Evolutionary conservation across 2,113 vertebrate species (phyloP).

Genomic region (Anser cygnoides): DNA sequence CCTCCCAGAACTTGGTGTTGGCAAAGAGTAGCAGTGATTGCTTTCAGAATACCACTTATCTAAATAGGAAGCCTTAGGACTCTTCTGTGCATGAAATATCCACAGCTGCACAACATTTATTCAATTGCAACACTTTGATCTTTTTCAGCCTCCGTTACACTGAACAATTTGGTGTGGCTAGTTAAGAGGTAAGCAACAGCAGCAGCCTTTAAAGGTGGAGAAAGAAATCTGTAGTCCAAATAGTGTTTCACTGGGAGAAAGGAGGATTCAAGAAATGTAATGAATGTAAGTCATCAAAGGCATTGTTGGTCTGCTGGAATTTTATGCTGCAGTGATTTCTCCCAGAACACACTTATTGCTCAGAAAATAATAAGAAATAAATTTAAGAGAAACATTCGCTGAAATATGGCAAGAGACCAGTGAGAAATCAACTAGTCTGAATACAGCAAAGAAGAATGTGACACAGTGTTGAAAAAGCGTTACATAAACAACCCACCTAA

Average conservation of each 20-base stretch:
- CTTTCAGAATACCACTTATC: slow-evolving; percentile 22
- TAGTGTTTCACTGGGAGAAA: not conserved
- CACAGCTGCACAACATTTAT: slow-evolving; percentile 1
- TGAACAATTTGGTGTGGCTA: not conserved
- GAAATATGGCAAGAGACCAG: not conserved
- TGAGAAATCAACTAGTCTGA: not conserved
- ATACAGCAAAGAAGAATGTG: not conserved
- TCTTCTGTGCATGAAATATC: not conserved
- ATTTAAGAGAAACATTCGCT: not conserved
- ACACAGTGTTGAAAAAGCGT: not conserved
- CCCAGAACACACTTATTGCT: not conserved
- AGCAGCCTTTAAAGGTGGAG: not conserved
- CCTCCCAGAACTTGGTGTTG: not conserved
- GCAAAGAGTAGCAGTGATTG: slow-evolving; percentile 4
- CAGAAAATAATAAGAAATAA: slow-evolving; percentile 20
- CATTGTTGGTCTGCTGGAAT: not conserved
- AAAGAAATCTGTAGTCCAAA: not conserved
- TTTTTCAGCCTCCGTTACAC: not conserved
- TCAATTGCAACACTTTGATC: not conserved
- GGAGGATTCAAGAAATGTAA: not conserved
- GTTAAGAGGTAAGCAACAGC: not conserved
- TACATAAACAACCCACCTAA: not conserved
- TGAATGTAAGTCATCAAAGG: not conserved
- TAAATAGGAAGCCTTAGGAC: slow-evolving; percentile 14
- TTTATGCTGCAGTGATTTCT: not conserved